A percentile compares a stretch with the other conserved stretches of the same genome.
Conservation (phyloP, 2,888 invertebrate genomes). For the Disparrhopalites patrizii region DNA sequence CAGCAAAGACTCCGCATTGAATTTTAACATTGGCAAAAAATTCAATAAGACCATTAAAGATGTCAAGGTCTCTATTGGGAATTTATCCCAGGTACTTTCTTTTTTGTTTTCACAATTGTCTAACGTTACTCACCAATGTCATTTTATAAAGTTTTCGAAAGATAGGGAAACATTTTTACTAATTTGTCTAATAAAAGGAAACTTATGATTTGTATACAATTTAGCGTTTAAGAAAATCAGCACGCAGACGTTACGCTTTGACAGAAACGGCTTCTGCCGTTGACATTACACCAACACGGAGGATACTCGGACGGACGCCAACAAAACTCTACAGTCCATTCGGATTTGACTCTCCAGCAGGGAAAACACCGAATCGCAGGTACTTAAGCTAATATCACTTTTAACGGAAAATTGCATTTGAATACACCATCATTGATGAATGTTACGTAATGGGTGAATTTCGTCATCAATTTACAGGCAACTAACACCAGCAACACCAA, state of each 20-base stretch:
- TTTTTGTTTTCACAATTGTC: too few relatives aligned
- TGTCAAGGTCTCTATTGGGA: conserved; percentile 44
- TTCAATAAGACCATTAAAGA: conserved; percentile 46
- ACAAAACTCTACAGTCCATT: conserved; percentile 73
- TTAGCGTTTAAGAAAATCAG: conserved; percentile 58
- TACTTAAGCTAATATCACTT: too few relatives aligned
- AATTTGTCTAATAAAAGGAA: too few relatives aligned
- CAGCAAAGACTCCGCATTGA: conserved; percentile 22
- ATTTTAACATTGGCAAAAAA: conserved; percentile 30
- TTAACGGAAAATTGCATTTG: too few relatives aligned
- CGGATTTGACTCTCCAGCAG: conserved; percentile 65
- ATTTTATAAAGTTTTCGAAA: too few relatives aligned
- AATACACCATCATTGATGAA: too few relatives aligned
- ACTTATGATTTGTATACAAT: conserved; percentile 21
- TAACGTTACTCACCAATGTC: too few relatives aligned
- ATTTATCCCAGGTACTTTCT: conserved; percentile 46
- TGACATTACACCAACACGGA: conserved; percentile 46
- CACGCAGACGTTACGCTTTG: conserved; percentile 55
- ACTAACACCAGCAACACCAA: conserved; percentile 13
- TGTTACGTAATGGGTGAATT: too few relatives aligned
- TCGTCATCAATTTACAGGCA: not conserved
- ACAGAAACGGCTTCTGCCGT: conserved; percentile 38
- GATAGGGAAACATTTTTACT: too few relatives aligned
- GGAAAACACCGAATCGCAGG: conserved; percentile 41
- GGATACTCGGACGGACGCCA: conserved; percentile 61